phyloP scores from a whole-genome alignment of 1,140 invertebrate genomes.

The Mesaphorura yosii region DNA sequence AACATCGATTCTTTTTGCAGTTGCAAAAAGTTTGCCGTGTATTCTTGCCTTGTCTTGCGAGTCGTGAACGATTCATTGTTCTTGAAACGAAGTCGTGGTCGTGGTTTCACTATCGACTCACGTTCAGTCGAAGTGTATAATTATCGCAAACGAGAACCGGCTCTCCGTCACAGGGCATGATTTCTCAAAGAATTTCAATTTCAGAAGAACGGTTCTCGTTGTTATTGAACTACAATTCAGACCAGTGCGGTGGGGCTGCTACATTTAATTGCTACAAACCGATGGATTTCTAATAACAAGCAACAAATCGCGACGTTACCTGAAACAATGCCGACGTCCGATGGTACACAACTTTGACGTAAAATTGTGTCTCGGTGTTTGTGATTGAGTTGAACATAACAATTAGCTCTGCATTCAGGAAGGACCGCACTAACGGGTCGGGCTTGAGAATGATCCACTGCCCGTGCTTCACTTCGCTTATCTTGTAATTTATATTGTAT shows the following conservation, averaged over 20 bases:
- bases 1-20: no score
- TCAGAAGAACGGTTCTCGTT: background rate
- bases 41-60: no score
- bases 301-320: slow-evolving; percentile 8
- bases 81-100: no score
- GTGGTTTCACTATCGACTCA: no score
- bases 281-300: background rate
- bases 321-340: slow-evolving; percentile 28
- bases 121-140: no score
- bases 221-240: background rate
- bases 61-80: no score
- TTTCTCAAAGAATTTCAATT: background rate
- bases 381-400: slow-evolving; percentile 20
- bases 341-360: slow-evolving; percentile 28
- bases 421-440: slow-evolving; percentile 12
- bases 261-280: no score
- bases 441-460: slow-evolving; percentile 24
- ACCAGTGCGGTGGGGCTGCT: no score
- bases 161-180: background rate
- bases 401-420: slow-evolving; percentile 24
- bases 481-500: slow-evolving; percentile 20
- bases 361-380: slow-evolving; percentile 20
- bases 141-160: background rate
- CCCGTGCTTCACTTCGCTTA: slow-evolving; percentile 20
- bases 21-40: no score